Base-by-base conservation (phyloP, 2,888 invertebrate species). In the Erebia palarica region DNA sequence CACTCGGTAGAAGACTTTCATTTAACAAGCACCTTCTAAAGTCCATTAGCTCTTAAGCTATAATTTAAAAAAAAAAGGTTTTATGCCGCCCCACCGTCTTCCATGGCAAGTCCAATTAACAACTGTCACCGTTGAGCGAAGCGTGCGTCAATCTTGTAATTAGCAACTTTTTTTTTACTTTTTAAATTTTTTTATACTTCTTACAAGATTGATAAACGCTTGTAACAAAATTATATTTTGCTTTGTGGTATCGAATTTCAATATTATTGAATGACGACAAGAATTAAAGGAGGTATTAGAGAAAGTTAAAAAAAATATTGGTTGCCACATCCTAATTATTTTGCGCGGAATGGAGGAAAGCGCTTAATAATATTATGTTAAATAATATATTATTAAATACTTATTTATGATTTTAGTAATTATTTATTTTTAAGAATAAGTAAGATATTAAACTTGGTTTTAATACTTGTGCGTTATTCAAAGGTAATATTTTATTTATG, bases 1-100 rank as follows among this genome's bases (percentile, higher is more conserved):
- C 49, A 49, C 49, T 49, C 49, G 10, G n/a, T 14, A 49, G 14
- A 51, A 51, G 8, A 59, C 16, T 42, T 18, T 42, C 7, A 4
- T 14, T 18, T 63, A 21, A 21, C 21, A 63, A 63, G 63, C 49
- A 63, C 7, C 63, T 49, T 47, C 47, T 21, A 14, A 18, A 63
- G 8, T 49, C 47, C 63, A 49, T 21, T 4, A 11, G 8, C 21
- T 63, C 63, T 21, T 14, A 13, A 21, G 14, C 21, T 63, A 49
- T 49, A 21, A 47, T 14, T 10, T 18, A 55, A 51, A 64, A 55
- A 64, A 55, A 66, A 9, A 59, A 13, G 76, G 75, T 77, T 75
- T 85, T 85, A 86, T 87, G 91, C 90, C 86, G 83, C 86, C 86
- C 88, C 85, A 81, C 79, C 76, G 65, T 66, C 70, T 58, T 68